A percentile compares a stretch with the other conserved stretches of the same genome.
Conservation (phyloP, 2,113 vertebrate species). For the Sphyrna mokarran region DNA sequence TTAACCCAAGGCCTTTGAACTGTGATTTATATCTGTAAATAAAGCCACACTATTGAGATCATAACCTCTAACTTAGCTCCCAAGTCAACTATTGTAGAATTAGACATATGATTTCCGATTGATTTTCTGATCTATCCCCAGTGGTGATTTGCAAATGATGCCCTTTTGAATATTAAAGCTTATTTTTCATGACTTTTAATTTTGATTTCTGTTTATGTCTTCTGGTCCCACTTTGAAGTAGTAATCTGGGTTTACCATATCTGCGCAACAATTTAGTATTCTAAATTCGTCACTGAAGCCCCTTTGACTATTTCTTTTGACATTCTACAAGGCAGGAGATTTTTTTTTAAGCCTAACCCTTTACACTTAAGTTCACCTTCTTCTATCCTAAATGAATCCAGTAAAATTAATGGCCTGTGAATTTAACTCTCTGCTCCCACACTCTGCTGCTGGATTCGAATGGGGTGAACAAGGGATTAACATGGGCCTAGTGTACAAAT, state of each 20-base stretch:
- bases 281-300: background rate
- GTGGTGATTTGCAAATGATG: background rate
- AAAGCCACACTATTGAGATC: background rate
- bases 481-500: background rate
- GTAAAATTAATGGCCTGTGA: background rate
- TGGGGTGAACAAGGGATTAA: background rate
- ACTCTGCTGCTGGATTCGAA: background rate
- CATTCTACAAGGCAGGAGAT: background rate
- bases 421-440: background rate
- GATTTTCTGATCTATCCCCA: background rate
- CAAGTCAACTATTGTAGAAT: background rate
- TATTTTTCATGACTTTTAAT: background rate
- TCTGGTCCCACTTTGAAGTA: background rate
- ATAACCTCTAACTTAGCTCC: background rate
- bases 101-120: background rate
- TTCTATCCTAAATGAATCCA: background rate
- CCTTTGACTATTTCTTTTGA: background rate
- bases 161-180: background rate
- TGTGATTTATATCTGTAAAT: background rate
- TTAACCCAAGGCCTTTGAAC: background rate
- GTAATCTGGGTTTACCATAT: background rate
- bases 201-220: background rate
- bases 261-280: background rate
- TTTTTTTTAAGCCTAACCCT: background rate
- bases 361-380: background rate